phyloP scores from a whole-genome alignment of 2,113 vertebrate genomes.

The Acanthochromis polyacanthus region DNA sequence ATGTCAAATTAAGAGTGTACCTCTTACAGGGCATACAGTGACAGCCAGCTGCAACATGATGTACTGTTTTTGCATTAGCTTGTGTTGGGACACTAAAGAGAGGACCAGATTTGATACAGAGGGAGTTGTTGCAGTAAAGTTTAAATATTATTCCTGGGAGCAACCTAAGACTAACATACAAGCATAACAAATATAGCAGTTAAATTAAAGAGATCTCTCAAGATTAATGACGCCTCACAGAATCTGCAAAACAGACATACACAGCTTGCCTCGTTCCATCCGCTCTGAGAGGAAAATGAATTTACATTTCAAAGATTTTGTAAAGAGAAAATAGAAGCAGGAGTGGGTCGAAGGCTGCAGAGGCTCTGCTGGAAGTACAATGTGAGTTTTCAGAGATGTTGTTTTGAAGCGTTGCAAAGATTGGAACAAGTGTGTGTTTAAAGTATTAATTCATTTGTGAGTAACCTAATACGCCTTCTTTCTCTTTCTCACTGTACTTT shows the following conservation, averaged over 20 bases:
- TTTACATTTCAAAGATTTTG: slow-evolving; percentile 56
- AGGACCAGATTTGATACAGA: slow-evolving; percentile 23
- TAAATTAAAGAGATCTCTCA: slow-evolving; percentile 63
- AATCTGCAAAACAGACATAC: slow-evolving; percentile 14
- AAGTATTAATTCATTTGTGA: slow-evolving; percentile 14
- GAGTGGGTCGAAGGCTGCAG: neutral
- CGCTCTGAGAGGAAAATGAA: slow-evolving; percentile 32
- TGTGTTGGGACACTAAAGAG: slow-evolving; percentile 53
- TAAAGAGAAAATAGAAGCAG: neutral
- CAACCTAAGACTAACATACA: slow-evolving; percentile 60
- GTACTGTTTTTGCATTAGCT: slow-evolving; percentile 34
- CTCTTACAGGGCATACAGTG: neutral
- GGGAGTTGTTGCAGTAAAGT: slow-evolving; percentile 59
- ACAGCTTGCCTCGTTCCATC: slow-evolving; percentile 26
- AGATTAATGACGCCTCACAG: slow-evolving; percentile 59
- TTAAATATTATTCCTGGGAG: slow-evolving; percentile 71
- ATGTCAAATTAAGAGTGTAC: slow-evolving; percentile 27
- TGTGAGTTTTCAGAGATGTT: slow-evolving; percentile 16
- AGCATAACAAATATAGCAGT: slow-evolving; percentile 64
- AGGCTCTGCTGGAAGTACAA: slow-evolving; percentile 11
- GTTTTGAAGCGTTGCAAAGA: neutral
- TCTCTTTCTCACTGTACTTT: slow-evolving; percentile 1
- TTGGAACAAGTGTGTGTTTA: slow-evolving; percentile 15
- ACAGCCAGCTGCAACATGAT: slow-evolving; percentile 42
- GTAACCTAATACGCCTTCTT: neutral